A percentile compares a stretch with the other conserved stretches of the same genome.
Evolutionary conservation across 2,797 vertebrate species (phyloP).

Genomic region (Pipistrellus pygmaeus): DNA sequence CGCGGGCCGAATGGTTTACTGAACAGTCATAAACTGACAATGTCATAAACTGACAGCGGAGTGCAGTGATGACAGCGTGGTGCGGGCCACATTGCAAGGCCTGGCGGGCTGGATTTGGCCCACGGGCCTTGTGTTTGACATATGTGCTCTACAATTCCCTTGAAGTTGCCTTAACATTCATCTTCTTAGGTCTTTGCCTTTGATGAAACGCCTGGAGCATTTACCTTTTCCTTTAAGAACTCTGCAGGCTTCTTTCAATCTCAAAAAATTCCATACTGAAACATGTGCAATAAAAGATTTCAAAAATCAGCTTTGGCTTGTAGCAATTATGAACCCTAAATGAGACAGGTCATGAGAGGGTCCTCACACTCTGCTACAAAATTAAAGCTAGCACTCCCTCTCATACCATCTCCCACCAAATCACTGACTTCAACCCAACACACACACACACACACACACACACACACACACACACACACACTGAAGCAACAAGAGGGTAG

Average conservation of each 20-base stretch:
- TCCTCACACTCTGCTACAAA: background rate
- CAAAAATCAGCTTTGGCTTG: constrained; percentile 4
- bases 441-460: background rate
- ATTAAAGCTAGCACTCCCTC: background rate
- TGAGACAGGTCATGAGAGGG: background rate
- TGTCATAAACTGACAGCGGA: too few relatives aligned
- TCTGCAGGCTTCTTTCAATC: background rate
- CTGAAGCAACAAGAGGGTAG: background rate
- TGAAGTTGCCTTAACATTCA: background rate
- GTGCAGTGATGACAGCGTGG: too few relatives aligned
- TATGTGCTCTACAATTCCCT: too few relatives aligned
- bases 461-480: background rate
- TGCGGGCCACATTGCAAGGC: too few relatives aligned
- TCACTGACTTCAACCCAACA: background rate
- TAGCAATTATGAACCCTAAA: background rate
- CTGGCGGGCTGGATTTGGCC: too few relatives aligned
- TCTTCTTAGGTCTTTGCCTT: constrained; percentile 3
- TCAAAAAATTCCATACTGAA: constrained; percentile 31
- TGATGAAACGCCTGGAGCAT: background rate
- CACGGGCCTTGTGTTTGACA: too few relatives aligned
- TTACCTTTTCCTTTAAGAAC: constrained; percentile 44
- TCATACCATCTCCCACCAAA: background rate
- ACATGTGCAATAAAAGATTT: constrained; percentile 30
- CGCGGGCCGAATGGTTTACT: too few relatives aligned
- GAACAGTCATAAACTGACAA: too few relatives aligned